Conservation (phyloP, 2,113 vertebrate genomes). For the Neotoma lepida region DNA sequence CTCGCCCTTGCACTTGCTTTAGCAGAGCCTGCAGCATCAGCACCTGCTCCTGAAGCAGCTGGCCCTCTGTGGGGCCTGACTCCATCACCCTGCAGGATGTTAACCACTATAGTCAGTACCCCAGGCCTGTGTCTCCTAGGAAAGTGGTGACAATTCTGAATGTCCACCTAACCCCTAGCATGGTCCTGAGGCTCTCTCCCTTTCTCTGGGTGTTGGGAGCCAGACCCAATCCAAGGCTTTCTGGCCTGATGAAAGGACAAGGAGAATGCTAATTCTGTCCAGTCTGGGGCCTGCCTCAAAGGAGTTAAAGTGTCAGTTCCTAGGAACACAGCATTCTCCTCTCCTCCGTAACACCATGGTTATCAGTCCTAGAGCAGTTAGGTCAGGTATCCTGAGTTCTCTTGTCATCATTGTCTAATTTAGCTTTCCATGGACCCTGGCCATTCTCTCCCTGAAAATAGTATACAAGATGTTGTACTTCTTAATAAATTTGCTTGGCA, state of each 20-base stretch:
- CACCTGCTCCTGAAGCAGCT: constrained; percentile 87
- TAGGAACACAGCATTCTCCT: not conserved
- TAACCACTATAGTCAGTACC: not conserved
- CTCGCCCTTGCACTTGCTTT: constrained; percentile 81
- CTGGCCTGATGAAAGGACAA: not conserved
- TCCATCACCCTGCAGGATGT: constrained; percentile 86
- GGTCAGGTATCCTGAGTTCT: not conserved
- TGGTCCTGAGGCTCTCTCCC: not conserved
- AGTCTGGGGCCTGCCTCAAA: not conserved
- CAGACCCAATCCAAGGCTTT: not conserved
- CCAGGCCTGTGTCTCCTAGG: not conserved
- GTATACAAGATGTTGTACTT: not conserved
- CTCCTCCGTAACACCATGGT: not conserved
- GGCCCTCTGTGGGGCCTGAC: constrained; percentile 88
- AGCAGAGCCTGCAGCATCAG: constrained; percentile 87
- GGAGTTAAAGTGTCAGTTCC: not conserved
- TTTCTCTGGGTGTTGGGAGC: not conserved
- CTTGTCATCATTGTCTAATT: not conserved
- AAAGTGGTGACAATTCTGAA: not conserved
- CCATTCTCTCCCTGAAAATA: not conserved
- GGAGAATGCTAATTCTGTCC: not conserved
- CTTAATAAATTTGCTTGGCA: not conserved
- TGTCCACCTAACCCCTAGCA: not conserved
- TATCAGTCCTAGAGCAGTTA: not conserved
- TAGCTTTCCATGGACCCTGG: not conserved